Conservation (phyloP, 1,140 invertebrate species). For the Drosophila punjabiensis region DNA sequence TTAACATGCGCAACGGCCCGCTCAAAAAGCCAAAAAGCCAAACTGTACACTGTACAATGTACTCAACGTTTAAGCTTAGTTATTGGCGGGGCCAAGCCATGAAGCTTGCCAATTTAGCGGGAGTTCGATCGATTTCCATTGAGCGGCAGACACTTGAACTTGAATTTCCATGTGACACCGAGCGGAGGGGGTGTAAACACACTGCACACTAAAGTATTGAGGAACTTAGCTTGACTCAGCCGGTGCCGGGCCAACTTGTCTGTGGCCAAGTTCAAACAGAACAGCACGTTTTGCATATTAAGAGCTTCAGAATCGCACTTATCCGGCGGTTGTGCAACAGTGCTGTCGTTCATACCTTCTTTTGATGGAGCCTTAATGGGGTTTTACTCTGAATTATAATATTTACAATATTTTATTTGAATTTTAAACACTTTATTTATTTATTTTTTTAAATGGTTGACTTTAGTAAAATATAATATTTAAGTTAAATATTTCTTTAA, state of each 20-base stretch:
- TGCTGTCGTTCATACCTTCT: background rate
- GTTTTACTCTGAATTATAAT: too few species aligned
- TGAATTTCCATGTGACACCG: slow-evolving; percentile 60
- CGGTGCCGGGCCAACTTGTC: slow-evolving; percentile 40
- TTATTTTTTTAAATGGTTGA: background rate
- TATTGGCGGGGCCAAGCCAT: slow-evolving; percentile 26
- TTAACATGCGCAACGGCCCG: slow-evolving; percentile 67
- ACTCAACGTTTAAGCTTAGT: slow-evolving; percentile 19
- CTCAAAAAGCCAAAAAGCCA: slow-evolving; percentile 21
- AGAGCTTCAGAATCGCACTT: slow-evolving; percentile 24
- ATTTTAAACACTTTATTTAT: background rate
- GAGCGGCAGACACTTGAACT: slow-evolving; percentile 70
- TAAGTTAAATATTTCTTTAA: background rate
- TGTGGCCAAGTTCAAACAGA: slow-evolving; percentile 63
- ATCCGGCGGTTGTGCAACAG: background rate
- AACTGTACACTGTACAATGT: slow-evolving; percentile 1
- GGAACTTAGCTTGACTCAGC: slow-evolving; percentile 49
- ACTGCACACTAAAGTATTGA: slow-evolving; percentile 36
- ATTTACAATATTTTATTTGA: background rate
- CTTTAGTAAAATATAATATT: fast-evolving
- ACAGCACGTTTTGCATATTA: slow-evolving; percentile 68
- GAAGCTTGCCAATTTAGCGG: slow-evolving; percentile 61
- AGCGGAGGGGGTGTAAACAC: slow-evolving; percentile 11
- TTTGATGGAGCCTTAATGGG: background rate
- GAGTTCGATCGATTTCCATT: slow-evolving; percentile 50